These are phyloP conservation scores for Netelia melanura DNA, from an alignment of 2,888 invertebrate genomes.

Conservation along the genomic window DNA sequence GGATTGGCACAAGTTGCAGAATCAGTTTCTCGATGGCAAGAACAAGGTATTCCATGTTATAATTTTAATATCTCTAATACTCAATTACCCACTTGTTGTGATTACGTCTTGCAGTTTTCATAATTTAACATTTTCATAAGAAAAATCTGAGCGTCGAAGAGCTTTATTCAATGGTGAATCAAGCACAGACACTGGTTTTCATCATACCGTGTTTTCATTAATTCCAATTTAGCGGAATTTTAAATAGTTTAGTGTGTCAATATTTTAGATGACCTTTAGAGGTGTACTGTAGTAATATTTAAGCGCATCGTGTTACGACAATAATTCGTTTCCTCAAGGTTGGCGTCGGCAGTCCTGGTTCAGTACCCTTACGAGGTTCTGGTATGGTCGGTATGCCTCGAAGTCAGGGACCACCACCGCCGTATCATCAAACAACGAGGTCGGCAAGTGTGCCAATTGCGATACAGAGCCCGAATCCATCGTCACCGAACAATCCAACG, in stretches of 20 bases:
- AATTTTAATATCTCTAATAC: conserved; percentile 4
- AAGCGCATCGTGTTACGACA: background rate
- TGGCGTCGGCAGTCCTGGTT: conserved; percentile 78
- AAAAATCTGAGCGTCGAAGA: too few species aligned
- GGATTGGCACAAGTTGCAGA: conserved; percentile 96
- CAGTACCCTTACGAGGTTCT: conserved; percentile 79
- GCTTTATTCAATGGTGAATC: too few species aligned
- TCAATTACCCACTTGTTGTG: too few species aligned
- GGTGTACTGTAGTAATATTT: too few species aligned
- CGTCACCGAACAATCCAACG: conserved; percentile 90
- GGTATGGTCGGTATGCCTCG: conserved; percentile 84
- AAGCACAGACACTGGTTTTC: too few species aligned
- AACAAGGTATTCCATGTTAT: conserved; percentile 85
- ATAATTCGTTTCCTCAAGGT: conserved; percentile 62
- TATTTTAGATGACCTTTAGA: too few species aligned
- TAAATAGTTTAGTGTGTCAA: too few species aligned
- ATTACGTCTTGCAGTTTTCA: too few species aligned
- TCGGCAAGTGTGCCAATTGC: conserved; percentile 91
- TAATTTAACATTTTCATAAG: too few species aligned
- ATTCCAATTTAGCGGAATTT: too few species aligned
- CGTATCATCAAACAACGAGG: conserved; percentile 90
- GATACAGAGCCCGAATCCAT: conserved; percentile 90
- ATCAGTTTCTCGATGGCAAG: conserved; percentile 93
- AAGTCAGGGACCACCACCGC: conserved; percentile 91
- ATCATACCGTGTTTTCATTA: too few species aligned